These are phyloP conservation scores for Acleris emargana DNA, from an alignment of 2,888 invertebrate species.

Conservation along the genomic window DNA sequence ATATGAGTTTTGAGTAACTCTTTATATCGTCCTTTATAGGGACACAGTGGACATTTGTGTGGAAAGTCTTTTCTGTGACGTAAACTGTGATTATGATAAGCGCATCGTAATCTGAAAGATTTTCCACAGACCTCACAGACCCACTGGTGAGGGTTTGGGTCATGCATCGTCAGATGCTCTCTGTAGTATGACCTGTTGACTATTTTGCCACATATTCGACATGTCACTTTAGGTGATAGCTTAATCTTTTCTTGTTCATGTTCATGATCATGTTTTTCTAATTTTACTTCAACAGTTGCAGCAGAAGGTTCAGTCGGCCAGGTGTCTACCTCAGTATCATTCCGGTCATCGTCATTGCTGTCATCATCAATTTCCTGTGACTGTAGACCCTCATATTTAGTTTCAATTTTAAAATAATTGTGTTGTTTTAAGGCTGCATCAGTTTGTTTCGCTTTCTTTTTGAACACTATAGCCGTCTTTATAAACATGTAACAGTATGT, in stretches of 20 bases:
- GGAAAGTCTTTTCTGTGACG: constrained; percentile 61
- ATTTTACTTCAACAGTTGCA: constrained; percentile 34
- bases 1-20: constrained; percentile 61
- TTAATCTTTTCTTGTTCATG: constrained; percentile 38
- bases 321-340: constrained; percentile 31
- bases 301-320: constrained; percentile 35
- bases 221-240: constrained; percentile 52
- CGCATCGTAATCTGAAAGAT: constrained; percentile 58
- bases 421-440: constrained; percentile 53
- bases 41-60: constrained; percentile 62
- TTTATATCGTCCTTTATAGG: constrained; percentile 57
- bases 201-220: constrained; percentile 56
- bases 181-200: constrained; percentile 59
- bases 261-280: constrained; percentile 32
- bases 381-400: not conserved
- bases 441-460: constrained; percentile 57
- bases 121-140: constrained; percentile 67
- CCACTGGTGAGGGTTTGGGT: constrained; percentile 61
- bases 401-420: constrained; percentile 20
- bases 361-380: constrained; percentile 10
- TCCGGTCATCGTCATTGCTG: constrained; percentile 14
- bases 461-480: constrained; percentile 58
- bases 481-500: constrained; percentile 58
- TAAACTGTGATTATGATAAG: constrained; percentile 60
- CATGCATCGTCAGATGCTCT: constrained; percentile 63